Evolutionary conservation across 2,888 invertebrate genomes (phyloP), one percentile per base, ranked within the genome.

Genomic region (Gasteruption jaculator): DNA sequence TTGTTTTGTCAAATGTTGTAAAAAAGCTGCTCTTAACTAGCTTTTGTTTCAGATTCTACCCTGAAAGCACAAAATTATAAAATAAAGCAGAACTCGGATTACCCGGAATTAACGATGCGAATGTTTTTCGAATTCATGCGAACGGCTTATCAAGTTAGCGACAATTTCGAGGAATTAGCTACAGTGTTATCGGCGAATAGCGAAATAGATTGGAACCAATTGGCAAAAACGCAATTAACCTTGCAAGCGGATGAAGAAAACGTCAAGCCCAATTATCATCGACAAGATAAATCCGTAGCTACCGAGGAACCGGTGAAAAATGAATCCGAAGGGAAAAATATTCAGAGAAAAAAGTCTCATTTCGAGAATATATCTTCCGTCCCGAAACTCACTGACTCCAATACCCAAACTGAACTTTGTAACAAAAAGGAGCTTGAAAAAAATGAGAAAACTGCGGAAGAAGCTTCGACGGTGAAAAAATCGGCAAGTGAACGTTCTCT

Each of bases 61-160:
- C n/a, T n/a, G n/a, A n/a, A n/a, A n/a, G n/a, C n/a, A n/a, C n/a
- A n/a, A n/a, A n/a, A n/a, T n/a, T n/a, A n/a, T n/a, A n/a, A n/a
- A n/a, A n/a, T n/a, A n/a, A n/a, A 61, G 33, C 58, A 56, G 38
- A n/a, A n/a, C n/a, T n/a, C n/a, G n/a, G n/a, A n/a, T n/a, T 63
- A 61, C 41, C 73, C 79, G 1, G 81, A 84, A 65, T 79, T 85
- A 34, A 80, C 83, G 1, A 78, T 83, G 5, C 79, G 80, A 64
- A 80, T 82, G 55, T 85, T 85, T 60, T 78, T 85, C 54, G 82
- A 83, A 59, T 84, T 84, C 60, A 76, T 85, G 73, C 80, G 80
- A 63, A 83, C 82, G 5, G 84, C 85, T 0, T 85, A 85, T 67
- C 83, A 83, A 72, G 80, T 85, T 3, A 73, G 74, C 42, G 74